A percentile compares a stretch with the other conserved stretches of the same genome.
Conservation (phyloP, 2,888 invertebrate genomes). For the Rhimphoctona megacephalus region DNA sequence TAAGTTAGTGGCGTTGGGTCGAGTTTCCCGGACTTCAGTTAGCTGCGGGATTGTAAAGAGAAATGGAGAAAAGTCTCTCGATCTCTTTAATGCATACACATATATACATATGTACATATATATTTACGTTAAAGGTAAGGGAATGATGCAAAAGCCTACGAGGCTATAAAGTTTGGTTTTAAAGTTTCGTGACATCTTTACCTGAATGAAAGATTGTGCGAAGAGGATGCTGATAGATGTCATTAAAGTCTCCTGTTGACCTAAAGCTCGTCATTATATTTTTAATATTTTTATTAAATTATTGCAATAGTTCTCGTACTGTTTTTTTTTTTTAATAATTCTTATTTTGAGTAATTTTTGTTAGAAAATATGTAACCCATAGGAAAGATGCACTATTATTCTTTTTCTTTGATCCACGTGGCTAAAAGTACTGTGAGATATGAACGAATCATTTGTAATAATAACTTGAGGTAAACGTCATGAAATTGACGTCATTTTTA, state of each 20-base stretch:
- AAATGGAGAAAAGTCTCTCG: constrained; percentile 43
- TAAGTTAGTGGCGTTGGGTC: constrained; percentile 76
- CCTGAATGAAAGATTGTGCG: background rate
- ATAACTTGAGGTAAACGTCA: background rate
- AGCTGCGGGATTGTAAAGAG: constrained; percentile 40
- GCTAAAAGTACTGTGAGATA: background rate
- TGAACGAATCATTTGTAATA: constrained; percentile 11
- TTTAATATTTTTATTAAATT: background rate
- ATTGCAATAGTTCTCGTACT: too few species aligned
- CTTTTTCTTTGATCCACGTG: background rate
- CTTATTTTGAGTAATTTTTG: background rate
- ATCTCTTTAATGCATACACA: constrained; percentile 26
- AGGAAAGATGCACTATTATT: background rate
- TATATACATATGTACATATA: background rate
- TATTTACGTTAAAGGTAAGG: background rate
- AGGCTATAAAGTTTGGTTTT: background rate
- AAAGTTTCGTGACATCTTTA: background rate
- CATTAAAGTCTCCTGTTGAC: background rate
- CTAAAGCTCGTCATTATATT: background rate
- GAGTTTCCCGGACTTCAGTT: constrained; percentile 57
- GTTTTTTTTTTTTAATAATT: background rate
- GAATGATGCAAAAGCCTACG: background rate
- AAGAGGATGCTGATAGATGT: background rate
- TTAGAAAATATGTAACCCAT: background rate
- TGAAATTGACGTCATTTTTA: constrained; percentile 54